Evolutionary conservation across 2,888 invertebrate genomes (phyloP), one percentile per base, ranked within the genome.

Genomic region (Epinotia nisella): DNA sequence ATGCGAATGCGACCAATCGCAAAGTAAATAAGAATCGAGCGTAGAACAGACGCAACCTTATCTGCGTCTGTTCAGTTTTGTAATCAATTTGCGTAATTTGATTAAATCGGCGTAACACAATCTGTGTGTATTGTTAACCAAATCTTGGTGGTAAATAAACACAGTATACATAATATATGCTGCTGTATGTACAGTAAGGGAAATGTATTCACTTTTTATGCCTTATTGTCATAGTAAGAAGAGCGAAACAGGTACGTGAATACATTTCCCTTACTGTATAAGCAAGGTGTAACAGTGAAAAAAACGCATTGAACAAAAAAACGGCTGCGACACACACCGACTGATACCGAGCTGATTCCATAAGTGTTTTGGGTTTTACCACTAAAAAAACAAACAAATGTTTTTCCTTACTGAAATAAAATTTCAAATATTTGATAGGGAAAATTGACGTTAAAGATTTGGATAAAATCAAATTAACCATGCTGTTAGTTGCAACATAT

Each of bases 11-110:
- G 39, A 53, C 9, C 10, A 3, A 21, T 9, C 15, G 39, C n/a
- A 39, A 19, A 41, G 35, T 59, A 68, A 41, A 21, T 59, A 68
- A 68, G n/a, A 35, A 39, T 53, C 41, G 39, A 10, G 35, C 13
- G 17, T 29, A 53, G 53, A 41, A 24, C 41, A 60, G 56, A 62
- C 70, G 45, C 24, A 45, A 41, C 60, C 17, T 56, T 71, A 71
- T 67, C 66, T 60, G 41, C 41, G 41, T 66, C 66, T 19, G n/a
- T 60, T 71, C 66, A 45, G 71, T 67, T 65, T 67, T 53, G 71
- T 56, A 71, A 71, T 60, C 21, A 41, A 55, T 61, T 71, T 67
- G 35, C 71, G 66, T 60, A 71, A 67, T 55, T 59, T 35, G n/a
- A 55, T 45, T 60, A 66, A 41, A 60, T 71, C 71, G 29, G 39